These are phyloP conservation scores for Apomyelois bistriatella DNA, from an alignment of 2,888 invertebrate species.

Conservation along the genomic window DNA sequence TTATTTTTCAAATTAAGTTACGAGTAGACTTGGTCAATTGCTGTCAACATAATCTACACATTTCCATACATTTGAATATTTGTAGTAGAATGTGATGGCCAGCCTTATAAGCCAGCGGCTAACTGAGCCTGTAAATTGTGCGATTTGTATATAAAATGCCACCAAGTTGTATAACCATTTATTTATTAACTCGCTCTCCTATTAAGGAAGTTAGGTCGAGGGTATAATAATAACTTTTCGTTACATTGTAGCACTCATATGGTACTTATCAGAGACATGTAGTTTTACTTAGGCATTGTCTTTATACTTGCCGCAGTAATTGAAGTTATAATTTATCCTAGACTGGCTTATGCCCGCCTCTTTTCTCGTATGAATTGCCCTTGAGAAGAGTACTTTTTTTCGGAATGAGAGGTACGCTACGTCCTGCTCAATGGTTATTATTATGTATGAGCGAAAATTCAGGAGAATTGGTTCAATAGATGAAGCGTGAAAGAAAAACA, in stretches of 20 bases:
- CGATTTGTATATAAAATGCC: slow-evolving; percentile 3
- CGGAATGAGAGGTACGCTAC: too few relatives aligned
- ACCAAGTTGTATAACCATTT: neutral
- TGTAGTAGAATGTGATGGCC: slow-evolving; percentile 11
- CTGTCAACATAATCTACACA: slow-evolving; percentile 4
- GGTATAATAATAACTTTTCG: slow-evolving; percentile 3
- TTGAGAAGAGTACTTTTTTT: too few relatives aligned
- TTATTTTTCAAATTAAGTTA: neutral
- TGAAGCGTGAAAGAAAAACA: too few relatives aligned
- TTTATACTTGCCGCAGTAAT: neutral
- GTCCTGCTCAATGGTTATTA: too few relatives aligned
- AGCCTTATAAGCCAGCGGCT: slow-evolving; percentile 1
- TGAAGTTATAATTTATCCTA: neutral
- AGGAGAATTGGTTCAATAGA: too few relatives aligned
- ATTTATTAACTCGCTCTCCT: neutral
- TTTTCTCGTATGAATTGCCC: too few relatives aligned
- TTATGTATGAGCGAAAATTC: too few relatives aligned
- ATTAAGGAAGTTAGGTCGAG: neutral
- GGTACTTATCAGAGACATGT: neutral
- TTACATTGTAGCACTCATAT: neutral
- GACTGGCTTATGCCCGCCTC: too few relatives aligned
- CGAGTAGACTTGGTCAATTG: neutral
- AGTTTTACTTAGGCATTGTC: neutral
- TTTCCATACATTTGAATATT: slow-evolving; percentile 11
- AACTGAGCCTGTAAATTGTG: neutral